A percentile compares a stretch with the other conserved stretches of the same genome.
Evolutionary conservation across 2,888 invertebrate genomes (phyloP).

Genomic region (Agrotis clavis): DNA sequence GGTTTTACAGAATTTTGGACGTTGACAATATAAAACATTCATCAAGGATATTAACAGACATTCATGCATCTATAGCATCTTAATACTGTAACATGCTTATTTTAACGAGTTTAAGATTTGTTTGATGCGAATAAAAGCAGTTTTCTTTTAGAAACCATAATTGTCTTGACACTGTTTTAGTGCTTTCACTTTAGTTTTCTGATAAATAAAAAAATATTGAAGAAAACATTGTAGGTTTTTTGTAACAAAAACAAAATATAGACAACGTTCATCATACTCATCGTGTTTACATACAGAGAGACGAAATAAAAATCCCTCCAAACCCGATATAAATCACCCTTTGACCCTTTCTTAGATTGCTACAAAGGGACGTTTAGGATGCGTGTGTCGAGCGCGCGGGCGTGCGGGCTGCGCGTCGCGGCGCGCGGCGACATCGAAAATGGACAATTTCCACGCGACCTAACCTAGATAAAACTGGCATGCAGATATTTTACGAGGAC

Average conservation of each 20-base stretch:
- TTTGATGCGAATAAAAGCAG: too few species aligned
- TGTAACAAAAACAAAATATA: constrained; percentile 21
- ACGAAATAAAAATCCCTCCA: constrained; percentile 25
- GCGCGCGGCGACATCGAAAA: neutral
- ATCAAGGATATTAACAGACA: too few species aligned
- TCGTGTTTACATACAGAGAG: constrained; percentile 13
- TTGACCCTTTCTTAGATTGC: constrained; percentile 38
- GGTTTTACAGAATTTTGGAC: too few species aligned
- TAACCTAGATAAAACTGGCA: constrained; percentile 26
- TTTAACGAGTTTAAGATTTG: too few species aligned
- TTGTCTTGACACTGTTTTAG: too few species aligned
- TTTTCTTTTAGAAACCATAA: too few species aligned
- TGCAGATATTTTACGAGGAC: constrained; percentile 47
- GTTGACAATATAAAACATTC: too few species aligned
- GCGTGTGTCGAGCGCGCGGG: too few species aligned
- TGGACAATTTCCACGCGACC: neutral
- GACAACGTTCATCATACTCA: constrained; percentile 9
- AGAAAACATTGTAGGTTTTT: neutral
- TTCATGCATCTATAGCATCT: too few species aligned
- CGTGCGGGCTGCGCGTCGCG: too few species aligned
- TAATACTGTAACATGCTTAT: too few species aligned
- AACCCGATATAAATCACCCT: constrained; percentile 35
- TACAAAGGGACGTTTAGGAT: neutral
- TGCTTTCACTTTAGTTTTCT: too few species aligned
- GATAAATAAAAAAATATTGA: neutral